Percentiles rank a stretch among this genome's conserved stretches.
Conservation (phyloP, 2,113 vertebrate species). For the Oncorhynchus masou region DNA sequence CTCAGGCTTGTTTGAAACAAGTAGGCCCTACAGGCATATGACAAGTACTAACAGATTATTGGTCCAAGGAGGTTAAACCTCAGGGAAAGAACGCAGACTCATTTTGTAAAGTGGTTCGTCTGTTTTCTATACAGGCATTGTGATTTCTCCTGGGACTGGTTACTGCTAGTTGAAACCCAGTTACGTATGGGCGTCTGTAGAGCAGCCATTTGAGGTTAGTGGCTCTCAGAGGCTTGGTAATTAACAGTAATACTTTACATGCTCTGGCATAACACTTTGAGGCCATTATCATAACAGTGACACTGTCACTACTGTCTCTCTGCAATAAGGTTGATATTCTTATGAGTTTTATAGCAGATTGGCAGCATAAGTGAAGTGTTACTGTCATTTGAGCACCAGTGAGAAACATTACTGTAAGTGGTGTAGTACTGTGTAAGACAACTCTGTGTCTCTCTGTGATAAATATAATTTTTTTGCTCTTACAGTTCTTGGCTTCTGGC, state of each 20-base stretch:
- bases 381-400: neutral
- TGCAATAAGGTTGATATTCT: too few species aligned
- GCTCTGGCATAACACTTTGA: neutral
- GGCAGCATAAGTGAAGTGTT: too few species aligned
- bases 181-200: too few species aligned
- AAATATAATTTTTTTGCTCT: neutral
- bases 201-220: too few species aligned
- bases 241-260: neutral
- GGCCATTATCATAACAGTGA: too few species aligned
- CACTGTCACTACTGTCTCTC: too few species aligned
- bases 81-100: too few species aligned
- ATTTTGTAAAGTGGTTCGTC: neutral
- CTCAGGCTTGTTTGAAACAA: neutral
- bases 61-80: too few species aligned
- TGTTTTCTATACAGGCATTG: neutral
- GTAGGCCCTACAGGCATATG: neutral
- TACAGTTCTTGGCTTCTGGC: too few species aligned
- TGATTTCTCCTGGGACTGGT: too few species aligned
- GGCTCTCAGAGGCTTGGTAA: neutral
- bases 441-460: neutral
- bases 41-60: neutral
- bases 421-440: neutral
- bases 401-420: neutral
- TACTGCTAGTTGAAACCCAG: too few species aligned
- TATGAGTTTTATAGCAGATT: too few species aligned